A percentile compares a stretch with the other conserved stretches of the same genome.
Conservation (phyloP, 2,113 vertebrate genomes). For the Phalacrocorax brasilianus region DNA sequence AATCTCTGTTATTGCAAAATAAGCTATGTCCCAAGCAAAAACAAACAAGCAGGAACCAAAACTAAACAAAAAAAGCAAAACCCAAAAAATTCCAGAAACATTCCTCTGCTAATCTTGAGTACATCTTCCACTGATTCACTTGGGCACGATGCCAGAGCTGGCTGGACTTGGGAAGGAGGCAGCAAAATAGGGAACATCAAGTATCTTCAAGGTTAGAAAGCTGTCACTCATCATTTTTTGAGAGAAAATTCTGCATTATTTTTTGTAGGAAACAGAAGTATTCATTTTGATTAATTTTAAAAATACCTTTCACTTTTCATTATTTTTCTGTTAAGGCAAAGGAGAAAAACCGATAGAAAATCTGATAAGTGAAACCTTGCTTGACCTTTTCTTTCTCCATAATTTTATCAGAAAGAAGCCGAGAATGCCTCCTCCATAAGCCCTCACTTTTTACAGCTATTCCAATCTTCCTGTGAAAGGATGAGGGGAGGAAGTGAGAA, state of each 20-base stretch:
- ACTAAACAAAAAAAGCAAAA: not conserved
- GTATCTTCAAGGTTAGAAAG: not conserved
- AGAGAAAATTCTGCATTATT: not conserved
- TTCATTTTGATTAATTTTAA: not conserved
- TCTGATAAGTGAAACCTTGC: not conserved
- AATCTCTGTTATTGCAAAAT: too few species aligned
- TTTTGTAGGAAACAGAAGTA: not conserved
- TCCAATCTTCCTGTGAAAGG: not conserved
- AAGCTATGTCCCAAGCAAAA: not conserved
- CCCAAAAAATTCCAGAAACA: not conserved
- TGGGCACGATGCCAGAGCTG: not conserved
- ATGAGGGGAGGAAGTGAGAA: constrained; percentile 42
- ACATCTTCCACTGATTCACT: not conserved
- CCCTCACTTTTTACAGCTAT: not conserved
- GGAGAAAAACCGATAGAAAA: not conserved
- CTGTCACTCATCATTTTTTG: not conserved
- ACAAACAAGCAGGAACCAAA: not conserved
- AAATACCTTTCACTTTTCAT: not conserved
- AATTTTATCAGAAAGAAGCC: constrained; percentile 14
- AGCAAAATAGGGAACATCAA: not conserved
- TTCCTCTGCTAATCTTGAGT: not conserved
- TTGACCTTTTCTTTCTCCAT: constrained; percentile 21
- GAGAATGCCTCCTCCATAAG: constrained; percentile 27
- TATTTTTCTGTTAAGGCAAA: not conserved
- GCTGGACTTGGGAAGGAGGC: not conserved